phyloP scores from a whole-genome alignment of 2,888 invertebrate genomes.

The Drosophila demipolita region DNA sequence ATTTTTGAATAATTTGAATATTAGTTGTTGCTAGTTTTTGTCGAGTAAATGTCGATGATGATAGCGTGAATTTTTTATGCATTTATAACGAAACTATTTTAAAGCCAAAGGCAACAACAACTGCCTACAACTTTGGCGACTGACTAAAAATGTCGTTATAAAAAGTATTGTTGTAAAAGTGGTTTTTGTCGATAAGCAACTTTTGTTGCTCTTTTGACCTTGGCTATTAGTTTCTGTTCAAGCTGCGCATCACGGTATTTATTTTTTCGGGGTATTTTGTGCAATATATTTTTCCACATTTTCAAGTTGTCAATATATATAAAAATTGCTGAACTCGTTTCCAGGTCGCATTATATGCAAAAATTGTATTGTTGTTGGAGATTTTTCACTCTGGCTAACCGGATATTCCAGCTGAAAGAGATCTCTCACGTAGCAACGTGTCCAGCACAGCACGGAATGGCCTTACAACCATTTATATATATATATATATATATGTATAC shows the following conservation, averaged over 20 bases:
- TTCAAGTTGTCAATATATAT: constrained; percentile 58
- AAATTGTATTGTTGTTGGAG: constrained; percentile 20
- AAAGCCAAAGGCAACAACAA: constrained; percentile 27
- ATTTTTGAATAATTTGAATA: constrained; percentile 18
- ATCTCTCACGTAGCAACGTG: constrained; percentile 50
- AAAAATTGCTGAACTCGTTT: constrained; percentile 40
- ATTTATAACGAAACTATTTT: constrained; percentile 74
- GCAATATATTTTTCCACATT: constrained; percentile 56
- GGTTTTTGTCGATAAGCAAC: constrained; percentile 63
- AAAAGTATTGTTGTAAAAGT: constrained; percentile 54
- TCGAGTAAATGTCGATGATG: constrained; percentile 61
- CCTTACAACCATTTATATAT: constrained; percentile 17
- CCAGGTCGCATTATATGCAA: constrained; percentile 31
- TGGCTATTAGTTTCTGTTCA: constrained; percentile 19
- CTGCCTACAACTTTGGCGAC: constrained; percentile 49
- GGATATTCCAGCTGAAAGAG: constrained; percentile 55
- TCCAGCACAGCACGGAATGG: constrained; percentile 38
- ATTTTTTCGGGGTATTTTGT: constrained; percentile 27
- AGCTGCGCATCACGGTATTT: constrained; percentile 16
- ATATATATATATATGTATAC: neutral
- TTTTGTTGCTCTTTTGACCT: constrained; percentile 53
- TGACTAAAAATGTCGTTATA: constrained; percentile 32
- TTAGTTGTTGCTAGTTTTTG: constrained; percentile 15
- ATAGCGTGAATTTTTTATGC: constrained; percentile 58
- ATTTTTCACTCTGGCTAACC: constrained; percentile 37